phyloP scores from a whole-genome alignment of 35 echinoderm and acorn worm species.

The Amphiura filiformis region DNA sequence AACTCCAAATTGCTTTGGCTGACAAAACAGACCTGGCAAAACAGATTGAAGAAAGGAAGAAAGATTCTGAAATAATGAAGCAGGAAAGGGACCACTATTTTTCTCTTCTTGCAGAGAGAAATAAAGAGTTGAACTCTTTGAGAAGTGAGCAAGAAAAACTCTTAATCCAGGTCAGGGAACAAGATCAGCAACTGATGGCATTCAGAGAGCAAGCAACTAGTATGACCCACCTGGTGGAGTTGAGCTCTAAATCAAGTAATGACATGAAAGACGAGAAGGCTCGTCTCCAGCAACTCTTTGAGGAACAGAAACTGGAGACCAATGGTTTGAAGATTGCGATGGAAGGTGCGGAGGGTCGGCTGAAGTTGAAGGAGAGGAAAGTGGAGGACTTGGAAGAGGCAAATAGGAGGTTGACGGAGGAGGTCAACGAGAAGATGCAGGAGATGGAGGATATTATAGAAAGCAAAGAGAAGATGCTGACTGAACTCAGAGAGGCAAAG shows the following conservation, averaged over 20 bases:
- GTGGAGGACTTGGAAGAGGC: constrained; percentile 2
- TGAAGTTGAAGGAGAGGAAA: constrained; percentile 30
- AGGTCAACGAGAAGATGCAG: constrained; percentile 10
- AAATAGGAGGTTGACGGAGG: background rate
- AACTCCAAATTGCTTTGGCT: background rate
- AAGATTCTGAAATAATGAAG: constrained; percentile 13
- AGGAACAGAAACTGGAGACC: constrained; percentile 9
- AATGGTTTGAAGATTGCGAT: background rate
- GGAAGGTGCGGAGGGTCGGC: background rate
- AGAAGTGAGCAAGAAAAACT: constrained; percentile 4
- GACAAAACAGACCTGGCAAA: constrained; percentile 1
- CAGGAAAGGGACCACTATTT: constrained; percentile 39
- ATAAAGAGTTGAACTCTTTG: background rate
- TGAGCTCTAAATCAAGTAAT: constrained; percentile 1
- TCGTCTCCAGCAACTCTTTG: background rate
- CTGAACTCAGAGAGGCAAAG: constrained; percentile 22
- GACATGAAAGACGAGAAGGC: constrained; percentile 24
- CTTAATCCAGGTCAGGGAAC: background rate
- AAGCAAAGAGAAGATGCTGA: constrained; percentile 27
- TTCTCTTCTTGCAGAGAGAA: constrained; percentile 26
- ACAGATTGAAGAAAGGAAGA: background rate
- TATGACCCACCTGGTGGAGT: constrained; percentile 23
- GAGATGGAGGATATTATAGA: background rate
- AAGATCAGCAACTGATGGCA: constrained; percentile 2
- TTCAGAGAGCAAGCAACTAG: constrained; percentile 6